phyloP scores from a whole-genome alignment of 2,888 invertebrate genomes.

The Eupeodes latifasciatus region DNA sequence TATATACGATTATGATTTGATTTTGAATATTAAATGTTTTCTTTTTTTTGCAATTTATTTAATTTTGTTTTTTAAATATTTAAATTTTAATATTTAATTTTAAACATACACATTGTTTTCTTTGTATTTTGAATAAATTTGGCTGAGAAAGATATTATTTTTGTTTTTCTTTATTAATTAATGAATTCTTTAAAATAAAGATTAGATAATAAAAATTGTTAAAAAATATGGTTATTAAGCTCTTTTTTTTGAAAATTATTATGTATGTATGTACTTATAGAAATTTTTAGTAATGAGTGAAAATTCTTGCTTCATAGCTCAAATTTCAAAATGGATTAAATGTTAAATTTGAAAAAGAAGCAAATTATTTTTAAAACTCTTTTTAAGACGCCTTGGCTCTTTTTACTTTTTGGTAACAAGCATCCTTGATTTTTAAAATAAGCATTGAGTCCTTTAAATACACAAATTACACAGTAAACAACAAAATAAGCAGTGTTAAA shows the following conservation, averaged over 20 bases:
- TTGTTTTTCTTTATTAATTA: not conserved
- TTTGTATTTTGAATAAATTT: constrained; percentile 57
- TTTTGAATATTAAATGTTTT: constrained; percentile 55
- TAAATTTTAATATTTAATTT: constrained; percentile 7
- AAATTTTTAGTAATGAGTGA: too few relatives aligned
- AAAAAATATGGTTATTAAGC: not conserved
- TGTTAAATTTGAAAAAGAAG: too few relatives aligned
- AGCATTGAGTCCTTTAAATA: too few relatives aligned
- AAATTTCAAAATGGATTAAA: too few relatives aligned
- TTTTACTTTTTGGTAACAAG: too few relatives aligned
- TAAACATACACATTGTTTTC: constrained; percentile 28
- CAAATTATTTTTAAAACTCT: too few relatives aligned
- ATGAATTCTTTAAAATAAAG: constrained; percentile 1
- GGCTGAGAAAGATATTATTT: constrained; percentile 35
- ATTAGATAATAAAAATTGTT: not conserved
- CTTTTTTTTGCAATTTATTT: not conserved
- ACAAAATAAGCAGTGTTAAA: too few relatives aligned
- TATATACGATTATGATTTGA: constrained; percentile 65
- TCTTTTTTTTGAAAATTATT: not conserved
- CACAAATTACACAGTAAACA: too few relatives aligned
- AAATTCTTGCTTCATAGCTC: too few relatives aligned
- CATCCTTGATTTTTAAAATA: too few relatives aligned
- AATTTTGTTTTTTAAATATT: constrained; percentile 1
- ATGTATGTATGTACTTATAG: not conserved
- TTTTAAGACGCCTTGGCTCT: too few relatives aligned